Evolutionary conservation across 2,113 vertebrate genomes (phyloP), one percentile per base, ranked within the genome.

Genomic region (Tetraodon nigroviridis): DNA sequence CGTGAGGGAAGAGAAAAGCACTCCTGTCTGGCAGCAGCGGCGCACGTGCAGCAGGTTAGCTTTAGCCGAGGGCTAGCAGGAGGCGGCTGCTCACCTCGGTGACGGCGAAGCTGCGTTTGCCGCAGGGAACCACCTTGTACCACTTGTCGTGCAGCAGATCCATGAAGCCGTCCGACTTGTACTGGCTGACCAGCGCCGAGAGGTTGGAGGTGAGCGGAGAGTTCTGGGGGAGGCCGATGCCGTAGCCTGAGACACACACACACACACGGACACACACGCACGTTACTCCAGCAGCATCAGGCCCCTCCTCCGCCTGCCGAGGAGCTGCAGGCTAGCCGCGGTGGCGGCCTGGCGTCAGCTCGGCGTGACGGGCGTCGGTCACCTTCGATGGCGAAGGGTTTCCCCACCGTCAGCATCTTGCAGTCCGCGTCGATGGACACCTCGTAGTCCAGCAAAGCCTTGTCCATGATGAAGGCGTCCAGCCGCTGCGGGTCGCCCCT

Each of bases 381-480:
- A 87, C 97, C 97, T 98, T 99, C 97, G 52, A 99, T 99, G 67
- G 96, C 96, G 86, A 99, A 99, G 1, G 97, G 97, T 73, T 99
- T 99, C 51, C 97, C 97, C 56, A 99, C 96, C 0, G 95, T 98
- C 24, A 99, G 85, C 52, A 94, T 93, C 83, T 96, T 97, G 84
- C 97, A 99, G 85, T 99, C 97, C 0, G 97, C 94, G 86, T 99
- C 96, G 81, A 98, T 94, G 48, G 96, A 99, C 41, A 99, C 96
- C 85, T 99, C 96, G 55, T 98, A 98, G 89, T 99, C 96, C 86
- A 99, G 79, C 71, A 99, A 92, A n/a, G 96, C 95, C 91, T 99
- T 99, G 86, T 99, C 96, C 96, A 99, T 99, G 81, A 99, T 98
- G 84, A 99, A 98, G 46, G 96, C 96, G 61, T 99, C 97, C 1